Percentiles rank a stretch among this genome's conserved stretches.
These are phyloP conservation scores for Antechinus stuartii DNA, from an alignment of 2,113 vertebrate species.

Conservation along the genomic window DNA sequence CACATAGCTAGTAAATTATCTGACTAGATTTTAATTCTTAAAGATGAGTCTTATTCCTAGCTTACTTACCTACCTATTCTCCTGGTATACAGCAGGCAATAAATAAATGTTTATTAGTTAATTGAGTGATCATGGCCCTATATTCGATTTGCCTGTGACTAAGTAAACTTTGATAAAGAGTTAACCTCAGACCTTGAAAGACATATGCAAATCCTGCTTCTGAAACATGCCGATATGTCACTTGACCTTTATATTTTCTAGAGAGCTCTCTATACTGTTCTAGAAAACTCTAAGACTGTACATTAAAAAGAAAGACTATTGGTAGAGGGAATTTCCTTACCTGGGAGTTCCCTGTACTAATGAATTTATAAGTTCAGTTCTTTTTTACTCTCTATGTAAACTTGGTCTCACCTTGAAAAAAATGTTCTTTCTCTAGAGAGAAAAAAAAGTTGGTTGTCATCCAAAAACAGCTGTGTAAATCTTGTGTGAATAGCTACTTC, in stretches of 20 bases:
- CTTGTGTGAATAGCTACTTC: not conserved
- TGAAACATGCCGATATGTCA: not conserved
- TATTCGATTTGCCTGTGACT: no score
- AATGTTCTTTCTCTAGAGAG: not conserved
- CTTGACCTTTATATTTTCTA: not conserved
- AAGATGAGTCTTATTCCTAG: no score
- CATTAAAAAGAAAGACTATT: not conserved
- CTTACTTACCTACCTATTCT: no score
- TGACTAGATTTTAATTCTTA: no score
- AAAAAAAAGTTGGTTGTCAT: not conserved
- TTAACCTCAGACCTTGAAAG: no score
- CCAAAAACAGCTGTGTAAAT: not conserved
- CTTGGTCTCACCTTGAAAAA: not conserved
- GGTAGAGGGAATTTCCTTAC: not conserved
- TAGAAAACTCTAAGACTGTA: not conserved
- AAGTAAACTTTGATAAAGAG: no score
- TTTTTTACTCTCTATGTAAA: not conserved
- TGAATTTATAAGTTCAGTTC: not conserved
- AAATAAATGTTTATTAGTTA: no score
- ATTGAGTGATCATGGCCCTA: no score
- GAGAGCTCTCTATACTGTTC: not conserved
- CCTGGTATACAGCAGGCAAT: no score
- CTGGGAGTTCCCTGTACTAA: not conserved
- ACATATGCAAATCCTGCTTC: no score
- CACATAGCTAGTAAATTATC: no score